A percentile compares a stretch with the other conserved stretches of the same genome.
phyloP scores from a whole-genome alignment of 2,888 invertebrate genomes.

The Leucoptera coffeella region DNA sequence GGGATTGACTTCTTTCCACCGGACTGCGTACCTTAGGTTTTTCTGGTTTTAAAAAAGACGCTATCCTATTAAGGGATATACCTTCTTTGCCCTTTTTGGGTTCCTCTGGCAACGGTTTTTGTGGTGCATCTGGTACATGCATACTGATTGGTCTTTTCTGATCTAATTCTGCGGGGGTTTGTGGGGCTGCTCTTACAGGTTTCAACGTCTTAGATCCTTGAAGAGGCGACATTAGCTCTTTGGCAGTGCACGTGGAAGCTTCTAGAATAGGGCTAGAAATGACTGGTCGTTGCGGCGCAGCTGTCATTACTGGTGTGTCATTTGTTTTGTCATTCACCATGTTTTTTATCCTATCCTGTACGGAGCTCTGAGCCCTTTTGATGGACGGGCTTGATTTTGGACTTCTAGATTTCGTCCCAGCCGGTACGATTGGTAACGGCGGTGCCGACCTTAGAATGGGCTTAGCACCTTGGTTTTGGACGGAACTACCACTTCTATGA shows the following conservation, averaged over 20 bases:
- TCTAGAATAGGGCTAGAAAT: slow-evolving; percentile 79
- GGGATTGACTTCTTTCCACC: slow-evolving; percentile 48
- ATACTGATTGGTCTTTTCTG: slow-evolving; percentile 47
- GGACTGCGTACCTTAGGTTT: slow-evolving; percentile 39
- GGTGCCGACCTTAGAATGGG: slow-evolving; percentile 56
- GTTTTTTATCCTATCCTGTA: slow-evolving; percentile 37
- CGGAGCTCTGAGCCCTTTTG: slow-evolving; percentile 32
- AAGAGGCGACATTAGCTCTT: slow-evolving; percentile 62
- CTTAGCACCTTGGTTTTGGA: slow-evolving; percentile 28
- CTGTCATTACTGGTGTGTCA: slow-evolving; percentile 27
- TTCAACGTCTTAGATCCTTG: slow-evolving; percentile 55
- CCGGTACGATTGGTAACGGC: slow-evolving; percentile 55
- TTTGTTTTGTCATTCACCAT: slow-evolving; percentile 37
- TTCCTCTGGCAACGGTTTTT: slow-evolving; percentile 43
- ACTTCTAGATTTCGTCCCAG: slow-evolving; percentile 17
- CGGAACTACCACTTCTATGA: slow-evolving; percentile 33
- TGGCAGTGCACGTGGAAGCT: slow-evolving; percentile 73
- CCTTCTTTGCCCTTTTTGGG: slow-evolving; percentile 52
- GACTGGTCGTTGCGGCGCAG: slow-evolving; percentile 64
- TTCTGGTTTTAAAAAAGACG: slow-evolving; percentile 67
- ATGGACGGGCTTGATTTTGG: slow-evolving; percentile 30
- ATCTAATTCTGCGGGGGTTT: slow-evolving; percentile 30
- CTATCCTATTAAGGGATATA: slow-evolving; percentile 63
- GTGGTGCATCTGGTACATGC: slow-evolving; percentile 25
- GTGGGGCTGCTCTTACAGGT: slow-evolving; percentile 56